Conservation (phyloP, 2,113 vertebrate species). For the Jaculus jaculus region DNA sequence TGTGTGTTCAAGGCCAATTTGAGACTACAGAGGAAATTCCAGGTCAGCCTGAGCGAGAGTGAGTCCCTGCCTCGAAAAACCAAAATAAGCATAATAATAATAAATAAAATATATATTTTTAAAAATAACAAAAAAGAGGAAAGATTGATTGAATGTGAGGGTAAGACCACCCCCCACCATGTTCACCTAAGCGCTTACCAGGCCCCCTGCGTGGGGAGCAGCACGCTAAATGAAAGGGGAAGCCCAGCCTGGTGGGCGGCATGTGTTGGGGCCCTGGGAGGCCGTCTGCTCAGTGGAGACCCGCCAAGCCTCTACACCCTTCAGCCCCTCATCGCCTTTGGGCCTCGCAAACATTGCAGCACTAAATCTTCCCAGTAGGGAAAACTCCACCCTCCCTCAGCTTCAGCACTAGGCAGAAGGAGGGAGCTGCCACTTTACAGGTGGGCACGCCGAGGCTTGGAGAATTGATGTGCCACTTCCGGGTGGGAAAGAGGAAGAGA, state of each 20-base stretch:
- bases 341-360: background rate
- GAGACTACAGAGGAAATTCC: too few species aligned
- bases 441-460: background rate
- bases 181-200: background rate
- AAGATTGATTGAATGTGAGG: background rate
- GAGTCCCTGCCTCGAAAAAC: too few species aligned
- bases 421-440: too few species aligned
- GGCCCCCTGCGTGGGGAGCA: background rate
- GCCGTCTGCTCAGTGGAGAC: background rate
- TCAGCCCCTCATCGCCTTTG: background rate
- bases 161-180: background rate
- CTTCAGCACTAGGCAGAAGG: background rate
- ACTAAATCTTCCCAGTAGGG: background rate
- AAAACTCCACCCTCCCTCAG: background rate
- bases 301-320: background rate
- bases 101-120: too few species aligned
- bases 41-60: too few species aligned
- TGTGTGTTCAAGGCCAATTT: too few species aligned
- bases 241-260: background rate
- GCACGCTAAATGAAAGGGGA: background rate
- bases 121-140: too few species aligned
- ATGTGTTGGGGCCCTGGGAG: rapidly evolving
- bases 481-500: background rate
- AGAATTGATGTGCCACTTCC: background rate
- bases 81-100: too few species aligned